Base-by-base conservation (phyloP, 2,113 vertebrate genomes). In the Petrocephalus microphthalmus region DNA sequence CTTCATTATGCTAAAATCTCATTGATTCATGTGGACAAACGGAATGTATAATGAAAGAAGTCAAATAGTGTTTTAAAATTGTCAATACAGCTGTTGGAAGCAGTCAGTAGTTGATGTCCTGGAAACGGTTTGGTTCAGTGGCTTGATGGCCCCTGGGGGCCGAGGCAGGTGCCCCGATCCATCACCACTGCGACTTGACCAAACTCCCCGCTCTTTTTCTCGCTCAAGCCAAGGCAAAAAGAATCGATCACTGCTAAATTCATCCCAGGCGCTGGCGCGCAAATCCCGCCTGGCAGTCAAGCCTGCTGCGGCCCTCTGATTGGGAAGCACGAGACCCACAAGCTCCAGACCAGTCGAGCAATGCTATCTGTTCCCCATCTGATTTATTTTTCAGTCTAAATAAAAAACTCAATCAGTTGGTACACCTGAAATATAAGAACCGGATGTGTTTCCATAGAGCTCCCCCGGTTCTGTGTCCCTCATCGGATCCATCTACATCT, bases 241-340 rank as follows among this genome's bases (percentile, higher is more conserved):
- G 82, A 89, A 87, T 89, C 85, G 29, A 89, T 89, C 45, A 22
- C 54, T 45, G 54, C 71, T 89, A 84, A 87, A 89, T 89, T 87
- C 87, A 89, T 78, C 85, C 49, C 25, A 10, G 4, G 33, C 60
- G 20, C 83, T 74, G 13, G 60, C 51, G 51, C 60, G 20, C 45
- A 11, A 47, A 89, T 89, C 51, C 88, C 51, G 54, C 74, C 86
- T 22, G 74, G 71, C 52, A 82, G 86, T 64, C 88, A 89, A 17
- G 8, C 85, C 86, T 49, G 22, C 52, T 15, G 49, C 25, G 42
- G 42, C 74, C 74, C 25, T 7, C 45, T n/a, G n/a, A n/a, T n/a
- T n/a, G n/a, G n/a, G n/a, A n/a, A n/a, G n/a, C 71, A 42, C 17
- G 33, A 78, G 71, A 78, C 71, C 67, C 67, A 37, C 13, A 5